Percentiles rank a stretch among this genome's conserved stretches.
These are phyloP conservation scores for Hydrochoerus hydrochaeris DNA, from an alignment of 2,113 vertebrate genomes.

Conservation along the genomic window DNA sequence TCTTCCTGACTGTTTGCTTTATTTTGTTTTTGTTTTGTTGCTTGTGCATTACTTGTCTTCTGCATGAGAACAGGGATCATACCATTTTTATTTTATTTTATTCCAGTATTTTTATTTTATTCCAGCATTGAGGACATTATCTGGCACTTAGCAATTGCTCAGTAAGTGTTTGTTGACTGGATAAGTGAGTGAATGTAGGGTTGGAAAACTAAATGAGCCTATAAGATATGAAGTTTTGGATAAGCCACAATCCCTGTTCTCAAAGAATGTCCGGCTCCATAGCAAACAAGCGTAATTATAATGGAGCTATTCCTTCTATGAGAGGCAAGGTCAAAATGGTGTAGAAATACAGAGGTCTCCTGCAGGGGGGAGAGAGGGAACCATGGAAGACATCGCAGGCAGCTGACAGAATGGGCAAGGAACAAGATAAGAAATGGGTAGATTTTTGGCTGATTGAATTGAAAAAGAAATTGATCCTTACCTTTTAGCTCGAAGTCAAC, in stretches of 20 bases:
- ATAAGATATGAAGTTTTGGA: not conserved
- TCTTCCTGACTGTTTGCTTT: not conserved
- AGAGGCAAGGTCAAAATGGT: not conserved
- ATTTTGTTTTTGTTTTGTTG: not conserved
- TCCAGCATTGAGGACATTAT: not conserved
- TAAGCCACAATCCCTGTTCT: not conserved
- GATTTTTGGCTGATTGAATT: not conserved
- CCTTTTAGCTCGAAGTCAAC: conserved; percentile 11
- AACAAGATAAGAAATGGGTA: not conserved
- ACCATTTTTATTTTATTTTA: no score
- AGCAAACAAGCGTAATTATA: not conserved
- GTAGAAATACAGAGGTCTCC: not conserved
- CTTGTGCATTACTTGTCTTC: not conserved
- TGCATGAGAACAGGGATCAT: not conserved
- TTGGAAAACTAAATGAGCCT: conserved; percentile 10
- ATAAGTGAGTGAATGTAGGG: not conserved
- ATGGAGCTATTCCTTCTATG: not conserved
- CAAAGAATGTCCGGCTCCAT: not conserved
- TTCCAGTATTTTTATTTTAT: not conserved
- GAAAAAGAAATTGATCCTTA: conserved; percentile 48
- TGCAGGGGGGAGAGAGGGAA: no score
- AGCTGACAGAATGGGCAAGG: not conserved
- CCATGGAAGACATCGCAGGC: not conserved
- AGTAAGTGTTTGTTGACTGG: not conserved
- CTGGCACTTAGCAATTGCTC: not conserved